phyloP scores from a whole-genome alignment of 2,888 invertebrate genomes.

The Rhamphomyia laevipes region DNA sequence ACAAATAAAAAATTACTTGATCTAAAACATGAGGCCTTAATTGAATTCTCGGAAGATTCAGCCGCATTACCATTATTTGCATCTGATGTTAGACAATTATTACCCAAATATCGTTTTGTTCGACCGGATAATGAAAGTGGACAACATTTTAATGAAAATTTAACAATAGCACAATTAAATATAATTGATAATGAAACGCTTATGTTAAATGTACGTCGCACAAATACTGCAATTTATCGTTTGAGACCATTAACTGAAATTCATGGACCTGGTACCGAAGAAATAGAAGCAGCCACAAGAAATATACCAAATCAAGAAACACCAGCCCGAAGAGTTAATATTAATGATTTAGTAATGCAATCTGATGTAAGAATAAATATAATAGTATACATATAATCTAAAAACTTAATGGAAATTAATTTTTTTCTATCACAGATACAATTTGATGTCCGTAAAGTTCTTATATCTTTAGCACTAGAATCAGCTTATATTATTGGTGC shows the following conservation, averaged over 20 bases:
- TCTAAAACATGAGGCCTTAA: slow-evolving; percentile 30
- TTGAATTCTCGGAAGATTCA: slow-evolving; percentile 31
- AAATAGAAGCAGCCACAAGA: slow-evolving; percentile 39
- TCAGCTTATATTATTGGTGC: slow-evolving; percentile 43
- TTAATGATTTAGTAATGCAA: slow-evolving; percentile 38
- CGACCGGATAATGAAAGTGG: slow-evolving; percentile 23
- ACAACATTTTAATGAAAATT: slow-evolving; percentile 23
- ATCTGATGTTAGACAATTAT: slow-evolving; percentile 27
- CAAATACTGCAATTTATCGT: slow-evolving; percentile 17
- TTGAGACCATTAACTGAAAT: slow-evolving; percentile 24
- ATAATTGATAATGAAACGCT: slow-evolving; percentile 30
- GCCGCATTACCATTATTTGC: slow-evolving; percentile 30
- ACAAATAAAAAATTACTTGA: slow-evolving; percentile 26
- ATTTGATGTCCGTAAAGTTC: slow-evolving; percentile 52
- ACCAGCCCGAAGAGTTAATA: slow-evolving; percentile 31
- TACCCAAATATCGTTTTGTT: slow-evolving; percentile 29
- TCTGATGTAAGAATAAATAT: slow-evolving; percentile 36
- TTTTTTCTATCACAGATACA: slow-evolving; percentile 42
- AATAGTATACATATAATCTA: not conserved
- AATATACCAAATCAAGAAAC: slow-evolving; percentile 30
- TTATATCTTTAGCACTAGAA: slow-evolving; percentile 51
- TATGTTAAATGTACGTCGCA: slow-evolving; percentile 26
- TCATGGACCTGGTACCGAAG: slow-evolving; percentile 38
- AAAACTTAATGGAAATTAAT: not conserved
- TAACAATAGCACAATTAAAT: slow-evolving; percentile 24